A percentile compares a stretch with the other conserved stretches of the same genome.
Evolutionary conservation across 2,113 vertebrate genomes (phyloP).

Genomic region (Pollimyrus isidori): DNA sequence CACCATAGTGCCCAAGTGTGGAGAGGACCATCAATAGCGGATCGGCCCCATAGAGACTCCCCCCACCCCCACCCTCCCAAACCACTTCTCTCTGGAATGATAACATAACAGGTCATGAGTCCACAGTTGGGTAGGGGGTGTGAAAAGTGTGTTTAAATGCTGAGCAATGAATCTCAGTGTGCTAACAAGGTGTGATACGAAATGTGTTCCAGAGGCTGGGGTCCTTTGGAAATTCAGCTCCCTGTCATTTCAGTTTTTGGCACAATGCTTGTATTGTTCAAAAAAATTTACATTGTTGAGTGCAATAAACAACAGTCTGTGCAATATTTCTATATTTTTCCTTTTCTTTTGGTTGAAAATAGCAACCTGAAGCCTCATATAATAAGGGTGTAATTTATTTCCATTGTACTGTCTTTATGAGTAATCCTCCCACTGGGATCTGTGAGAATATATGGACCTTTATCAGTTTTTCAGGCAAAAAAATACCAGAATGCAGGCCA

Average conservation of each 20-base stretch:
- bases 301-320: constrained; percentile 60
- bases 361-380: neutral
- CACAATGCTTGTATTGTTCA: constrained; percentile 28
- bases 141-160: neutral
- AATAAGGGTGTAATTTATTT: neutral
- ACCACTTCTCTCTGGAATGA: neutral
- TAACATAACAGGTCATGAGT: neutral
- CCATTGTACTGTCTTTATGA: neutral
- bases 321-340: constrained; percentile 34
- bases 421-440: neutral
- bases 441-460: neutral
- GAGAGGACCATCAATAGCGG: neutral
- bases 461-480: neutral
- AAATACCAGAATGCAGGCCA: neutral
- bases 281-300: constrained; percentile 57
- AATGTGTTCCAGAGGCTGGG: neutral
- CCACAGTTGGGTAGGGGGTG: neutral
- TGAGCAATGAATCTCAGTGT: neutral
- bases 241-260: constrained; percentile 25
- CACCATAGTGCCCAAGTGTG: neutral
- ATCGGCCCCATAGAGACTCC: neutral
- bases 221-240: neutral
- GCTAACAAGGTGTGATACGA: neutral
- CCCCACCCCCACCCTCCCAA: neutral
- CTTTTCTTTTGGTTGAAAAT: neutral